phyloP scores from a whole-genome alignment of 1,140 invertebrate genomes.

The Kradibia gibbosae region DNA sequence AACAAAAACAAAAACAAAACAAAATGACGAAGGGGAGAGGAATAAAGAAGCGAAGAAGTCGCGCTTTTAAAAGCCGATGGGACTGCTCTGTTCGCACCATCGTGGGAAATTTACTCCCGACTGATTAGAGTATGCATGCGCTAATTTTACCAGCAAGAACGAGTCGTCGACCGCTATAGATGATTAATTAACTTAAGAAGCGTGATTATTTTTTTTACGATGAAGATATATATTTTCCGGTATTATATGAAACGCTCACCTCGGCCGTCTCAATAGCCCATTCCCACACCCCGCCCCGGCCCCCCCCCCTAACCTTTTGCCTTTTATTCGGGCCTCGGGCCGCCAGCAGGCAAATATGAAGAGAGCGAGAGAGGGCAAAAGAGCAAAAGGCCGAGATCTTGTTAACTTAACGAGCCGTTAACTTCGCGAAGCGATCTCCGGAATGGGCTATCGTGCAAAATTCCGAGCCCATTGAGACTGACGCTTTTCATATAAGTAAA shows the following conservation, averaged over 20 bases:
- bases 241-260: slow-evolving; percentile 72
- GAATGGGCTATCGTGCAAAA: slow-evolving; percentile 54
- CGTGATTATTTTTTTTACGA: slow-evolving; percentile 72
- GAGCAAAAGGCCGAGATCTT: neutral
- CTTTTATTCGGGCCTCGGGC: too few species aligned
- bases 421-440: slow-evolving; percentile 47
- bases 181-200: slow-evolving; percentile 71
- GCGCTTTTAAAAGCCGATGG: slow-evolving; percentile 46
- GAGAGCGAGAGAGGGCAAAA: neutral
- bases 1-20: slow-evolving; percentile 30
- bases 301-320: too few species aligned
- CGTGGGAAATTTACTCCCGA: slow-evolving; percentile 60
- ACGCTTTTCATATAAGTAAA: slow-evolving; percentile 73
- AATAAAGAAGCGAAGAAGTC: neutral
- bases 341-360: too few species aligned
- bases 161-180: slow-evolving; percentile 68
- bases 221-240: slow-evolving; percentile 72
- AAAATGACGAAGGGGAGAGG: neutral
- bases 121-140: slow-evolving; percentile 66
- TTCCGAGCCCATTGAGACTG: slow-evolving; percentile 67
- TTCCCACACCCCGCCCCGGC: slow-evolving; percentile 17
- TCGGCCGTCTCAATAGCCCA: slow-evolving; percentile 56
- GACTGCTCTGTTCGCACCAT: slow-evolving; percentile 55
- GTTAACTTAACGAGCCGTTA: slow-evolving; percentile 24
- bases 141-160: slow-evolving; percentile 65